Base-by-base conservation (phyloP, 2,888 invertebrate species). In the Tetheella fluctuosa region DNA sequence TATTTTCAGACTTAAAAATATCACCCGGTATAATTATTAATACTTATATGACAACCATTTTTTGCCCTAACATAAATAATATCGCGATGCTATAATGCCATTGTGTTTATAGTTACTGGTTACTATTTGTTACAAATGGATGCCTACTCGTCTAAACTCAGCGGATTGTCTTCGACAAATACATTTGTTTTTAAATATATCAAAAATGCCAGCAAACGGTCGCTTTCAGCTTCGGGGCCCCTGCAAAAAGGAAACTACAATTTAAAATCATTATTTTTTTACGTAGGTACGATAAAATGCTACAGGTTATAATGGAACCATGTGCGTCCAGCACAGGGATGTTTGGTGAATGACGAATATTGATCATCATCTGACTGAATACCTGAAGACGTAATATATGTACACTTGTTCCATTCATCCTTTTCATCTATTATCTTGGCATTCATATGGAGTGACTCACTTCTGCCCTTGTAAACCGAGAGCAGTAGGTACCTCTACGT, bases 131-230 rank as follows among this genome's bases (percentile, higher is more conserved):
- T 34, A 37, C 37, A 39, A 39, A 15, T 52, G 37, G 54, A 63
- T 42, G 60, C 60, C 75, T 74, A 83, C 59, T 83, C 83, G 28
- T 83, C 84, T 58, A 79, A 69, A 63, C 83, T 83, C 56, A 71
- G 70, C 37, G 77, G 74, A 60, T 64, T 77, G 56, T 81, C 81
- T n/a, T 80, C 83, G 20, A 68, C 70, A 63, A 79, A 79, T 0
- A 77, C 76, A 54, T 87, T 84, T 1, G 89, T 81, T 59, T 83
- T 84, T 66, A 91, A 63, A 68, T 82, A 84, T 30, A 91, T 88
- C 58, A 90, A 71, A 65, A 90, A 88, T 0, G 90, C 90, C 28
- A 91, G 62, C 8, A 91, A 73, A 4, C 89, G 83, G 59, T 91
- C 91, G 60, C 81, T 84, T 1, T 83, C 83, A 0, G 85, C 79